Evolutionary conservation across 2,888 invertebrate species (phyloP).

Genomic region (Hofmannophila pseudospretella): DNA sequence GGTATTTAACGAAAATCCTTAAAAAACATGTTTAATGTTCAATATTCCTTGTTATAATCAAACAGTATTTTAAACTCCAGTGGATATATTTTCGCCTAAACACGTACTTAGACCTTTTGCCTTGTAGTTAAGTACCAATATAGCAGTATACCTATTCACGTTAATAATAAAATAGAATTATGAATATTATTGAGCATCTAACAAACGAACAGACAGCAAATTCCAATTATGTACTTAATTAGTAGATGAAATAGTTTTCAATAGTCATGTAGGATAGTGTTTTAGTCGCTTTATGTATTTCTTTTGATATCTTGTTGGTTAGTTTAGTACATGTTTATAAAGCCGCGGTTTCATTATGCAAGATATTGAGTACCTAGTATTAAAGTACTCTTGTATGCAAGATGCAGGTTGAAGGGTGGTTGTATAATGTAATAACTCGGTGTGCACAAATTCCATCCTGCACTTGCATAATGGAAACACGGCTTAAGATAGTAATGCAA

Average conservation of each 20-base stretch:
- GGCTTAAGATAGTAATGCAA: no score
- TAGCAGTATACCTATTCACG: constrained; percentile 11
- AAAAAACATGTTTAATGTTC: no score
- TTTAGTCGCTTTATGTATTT: background rate
- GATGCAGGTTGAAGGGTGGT: no score
- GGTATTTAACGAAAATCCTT: no score
- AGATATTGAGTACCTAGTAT: no score
- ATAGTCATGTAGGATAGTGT: constrained; percentile 45
- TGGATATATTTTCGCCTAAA: constrained; percentile 28
- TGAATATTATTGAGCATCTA: background rate
- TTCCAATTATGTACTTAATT: constrained; percentile 63
- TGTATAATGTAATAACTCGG: no score
- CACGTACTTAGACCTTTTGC: constrained; percentile 15
- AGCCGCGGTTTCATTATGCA: no score
- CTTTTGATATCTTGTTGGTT: background rate
- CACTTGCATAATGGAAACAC: no score
- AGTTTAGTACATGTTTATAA: background rate
- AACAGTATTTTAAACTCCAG: constrained; percentile 19
- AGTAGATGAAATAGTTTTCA: constrained; percentile 50
- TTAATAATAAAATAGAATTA: background rate
- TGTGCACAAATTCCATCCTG: no score
- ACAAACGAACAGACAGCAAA: constrained; percentile 30
- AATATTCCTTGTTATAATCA: no score
- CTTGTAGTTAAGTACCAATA: constrained; percentile 21
- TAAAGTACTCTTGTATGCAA: no score